Evolutionary conservation across 2,797 vertebrate species (phyloP).

Genomic region (Coregonus ussuriensis): DNA sequence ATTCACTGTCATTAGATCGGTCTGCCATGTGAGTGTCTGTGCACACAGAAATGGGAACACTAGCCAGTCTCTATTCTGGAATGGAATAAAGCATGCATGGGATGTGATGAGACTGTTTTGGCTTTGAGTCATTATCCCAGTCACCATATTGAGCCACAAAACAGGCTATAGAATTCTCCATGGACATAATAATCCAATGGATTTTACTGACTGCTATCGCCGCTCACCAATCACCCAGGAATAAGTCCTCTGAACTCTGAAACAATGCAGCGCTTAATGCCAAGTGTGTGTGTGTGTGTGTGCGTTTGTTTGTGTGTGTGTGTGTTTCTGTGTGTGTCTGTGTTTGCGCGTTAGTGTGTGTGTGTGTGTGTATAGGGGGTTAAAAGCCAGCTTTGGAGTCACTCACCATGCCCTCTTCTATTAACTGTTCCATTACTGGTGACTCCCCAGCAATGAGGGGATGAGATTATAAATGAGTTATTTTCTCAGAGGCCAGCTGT

Average conservation of each 20-base stretch:
- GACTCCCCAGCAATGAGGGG: slow-evolving; percentile 9
- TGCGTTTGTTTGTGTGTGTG: not conserved
- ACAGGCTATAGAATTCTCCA: too few species aligned
- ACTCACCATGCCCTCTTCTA: too few species aligned
- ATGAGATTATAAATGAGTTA: slow-evolving; percentile 35
- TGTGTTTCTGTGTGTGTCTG: too few species aligned
- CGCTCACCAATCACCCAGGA: not conserved
- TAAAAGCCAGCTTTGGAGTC: not conserved
- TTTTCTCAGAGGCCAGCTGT: slow-evolving; percentile 47
- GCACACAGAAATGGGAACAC: not conserved
- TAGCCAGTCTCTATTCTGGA: not conserved
- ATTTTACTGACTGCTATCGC: not conserved
- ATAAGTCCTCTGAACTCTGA: not conserved
- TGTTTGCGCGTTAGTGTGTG: not conserved
- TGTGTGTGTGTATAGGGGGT: not conserved
- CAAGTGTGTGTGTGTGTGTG: not conserved
- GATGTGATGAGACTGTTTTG: not conserved
- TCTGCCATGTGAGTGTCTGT: not conserved
- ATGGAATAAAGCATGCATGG: not conserved
- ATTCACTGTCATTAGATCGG: not conserved
- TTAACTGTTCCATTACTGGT: not conserved
- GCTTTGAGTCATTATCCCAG: not conserved
- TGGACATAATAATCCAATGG: not conserved
- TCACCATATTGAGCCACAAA: not conserved
- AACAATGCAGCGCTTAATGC: not conserved